Evolutionary conservation across 1,140 invertebrate species (phyloP).

Genomic region (Meteorus sp.): DNA sequence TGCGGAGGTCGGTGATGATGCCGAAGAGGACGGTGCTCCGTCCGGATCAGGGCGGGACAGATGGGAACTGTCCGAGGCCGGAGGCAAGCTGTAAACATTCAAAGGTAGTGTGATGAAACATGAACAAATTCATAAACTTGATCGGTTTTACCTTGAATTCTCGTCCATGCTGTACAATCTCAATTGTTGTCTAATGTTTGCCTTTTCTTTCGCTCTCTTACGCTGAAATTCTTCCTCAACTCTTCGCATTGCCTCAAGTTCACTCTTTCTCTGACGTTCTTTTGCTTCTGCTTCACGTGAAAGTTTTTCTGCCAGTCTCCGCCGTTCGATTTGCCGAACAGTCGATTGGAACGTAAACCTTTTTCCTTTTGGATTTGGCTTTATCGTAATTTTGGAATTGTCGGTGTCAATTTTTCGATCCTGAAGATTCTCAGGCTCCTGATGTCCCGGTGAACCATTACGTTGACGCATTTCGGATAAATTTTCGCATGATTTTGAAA

Average conservation of each 20-base stretch:
- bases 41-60: conserved; percentile 65
- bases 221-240: conserved; percentile 76
- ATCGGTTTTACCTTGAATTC: conserved; percentile 46
- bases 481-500: conserved; percentile 57
- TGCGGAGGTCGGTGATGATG: conserved; percentile 46
- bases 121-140: conserved; percentile 8
- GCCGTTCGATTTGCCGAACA: conserved; percentile 74
- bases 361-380: conserved; percentile 54
- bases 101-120: conserved; percentile 10
- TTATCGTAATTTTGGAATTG: conserved; percentile 37
- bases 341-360: conserved; percentile 83
- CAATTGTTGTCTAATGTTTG: conserved; percentile 72
- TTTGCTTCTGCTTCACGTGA: conserved; percentile 75
- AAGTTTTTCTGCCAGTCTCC: conserved; percentile 72
- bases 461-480: conserved; percentile 46
- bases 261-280: conserved; percentile 71
- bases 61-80: conserved; percentile 39
- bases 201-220: conserved; percentile 74
- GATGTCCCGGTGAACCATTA: conserved; percentile 27
- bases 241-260: conserved; percentile 76
- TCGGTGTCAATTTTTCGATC: conserved; percentile 35
- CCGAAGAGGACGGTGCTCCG: conserved; percentile 63
- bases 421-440: conserved; percentile 41
- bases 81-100: conserved; percentile 43
- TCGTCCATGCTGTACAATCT: conserved; percentile 67